Evolutionary conservation across 2,113 vertebrate species (phyloP).

Genomic region (Scytalopus superciliaris): DNA sequence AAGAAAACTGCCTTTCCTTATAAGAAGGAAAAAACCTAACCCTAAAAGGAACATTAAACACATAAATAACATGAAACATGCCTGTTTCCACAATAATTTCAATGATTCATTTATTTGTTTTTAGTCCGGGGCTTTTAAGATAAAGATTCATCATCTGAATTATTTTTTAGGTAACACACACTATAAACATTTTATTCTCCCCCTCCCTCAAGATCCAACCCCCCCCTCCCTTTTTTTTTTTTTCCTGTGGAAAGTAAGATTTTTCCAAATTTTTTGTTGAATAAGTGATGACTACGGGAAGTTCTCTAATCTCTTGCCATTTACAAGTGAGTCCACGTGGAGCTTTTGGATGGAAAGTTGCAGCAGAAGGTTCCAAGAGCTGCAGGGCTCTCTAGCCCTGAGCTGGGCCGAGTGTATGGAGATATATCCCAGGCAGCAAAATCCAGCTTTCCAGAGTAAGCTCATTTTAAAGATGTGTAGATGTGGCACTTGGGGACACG

Average conservation of each 20-base stretch:
- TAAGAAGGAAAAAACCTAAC: background rate
- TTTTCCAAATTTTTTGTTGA: constrained; percentile 29
- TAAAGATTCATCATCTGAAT: constrained; percentile 49
- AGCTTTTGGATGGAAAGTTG: constrained; percentile 56
- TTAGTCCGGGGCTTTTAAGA: constrained; percentile 33
- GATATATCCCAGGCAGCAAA: constrained; percentile 62
- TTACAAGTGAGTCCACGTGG: constrained; percentile 56
- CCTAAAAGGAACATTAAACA: constrained; percentile 40
- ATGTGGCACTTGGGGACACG: background rate
- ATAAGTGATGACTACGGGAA: constrained; percentile 43
- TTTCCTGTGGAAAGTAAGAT: background rate
- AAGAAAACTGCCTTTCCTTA: constrained; percentile 44
- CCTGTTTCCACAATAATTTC: constrained; percentile 26
- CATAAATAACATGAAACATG: constrained; percentile 34
- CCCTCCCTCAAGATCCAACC: background rate
- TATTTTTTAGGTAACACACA: constrained; percentile 19
- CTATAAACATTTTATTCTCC: background rate
- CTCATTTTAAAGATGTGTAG: background rate
- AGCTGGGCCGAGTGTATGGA: constrained; percentile 16
- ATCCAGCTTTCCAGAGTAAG: constrained; percentile 39
- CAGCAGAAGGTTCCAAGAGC: constrained; percentile 35
- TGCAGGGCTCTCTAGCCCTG: background rate
- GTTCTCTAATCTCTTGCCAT: constrained; percentile 66
- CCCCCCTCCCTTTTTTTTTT: background rate
- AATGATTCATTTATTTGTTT: constrained; percentile 53